phyloP scores from a whole-genome alignment of 2,113 vertebrate genomes.

The Prionailurus viverrinus region DNA sequence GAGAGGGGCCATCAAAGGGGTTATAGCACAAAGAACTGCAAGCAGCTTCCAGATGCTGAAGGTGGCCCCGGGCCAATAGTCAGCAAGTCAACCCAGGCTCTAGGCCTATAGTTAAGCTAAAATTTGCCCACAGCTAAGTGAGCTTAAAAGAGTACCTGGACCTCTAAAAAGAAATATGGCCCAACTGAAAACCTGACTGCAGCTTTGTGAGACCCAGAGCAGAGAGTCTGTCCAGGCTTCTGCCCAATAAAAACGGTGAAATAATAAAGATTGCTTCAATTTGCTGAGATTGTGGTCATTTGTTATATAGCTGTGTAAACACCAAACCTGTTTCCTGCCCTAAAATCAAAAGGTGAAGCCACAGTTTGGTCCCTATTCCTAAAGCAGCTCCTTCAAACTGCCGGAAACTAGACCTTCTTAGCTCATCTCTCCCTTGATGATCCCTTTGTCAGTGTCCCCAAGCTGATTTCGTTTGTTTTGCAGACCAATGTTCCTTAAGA shows the following conservation, averaged over 20 bases:
- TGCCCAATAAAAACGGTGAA: not conserved
- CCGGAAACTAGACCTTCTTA: not conserved
- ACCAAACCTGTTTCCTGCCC: not conserved
- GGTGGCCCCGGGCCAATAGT: not conserved
- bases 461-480: too few species aligned
- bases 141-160: not conserved
- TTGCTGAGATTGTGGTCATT: not conserved
- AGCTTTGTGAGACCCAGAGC: not conserved
- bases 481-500: too few species aligned
- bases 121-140: not conserved
- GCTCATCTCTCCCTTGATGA: not conserved
- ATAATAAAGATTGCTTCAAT: not conserved
- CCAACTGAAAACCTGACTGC: not conserved
- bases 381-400: not conserved
- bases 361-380: not conserved
- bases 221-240: not conserved
- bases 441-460: too few species aligned
- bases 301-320: not conserved
- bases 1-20: not conserved
- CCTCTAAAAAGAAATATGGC: too few species aligned
- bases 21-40: not conserved
- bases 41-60: not conserved
- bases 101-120: not conserved
- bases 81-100: too few species aligned
- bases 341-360: not conserved